These are phyloP conservation scores for Geodia barretti DNA, from an alignment of 37 sponge, comb jelly and placozoan species.

Conservation along the genomic window DNA sequence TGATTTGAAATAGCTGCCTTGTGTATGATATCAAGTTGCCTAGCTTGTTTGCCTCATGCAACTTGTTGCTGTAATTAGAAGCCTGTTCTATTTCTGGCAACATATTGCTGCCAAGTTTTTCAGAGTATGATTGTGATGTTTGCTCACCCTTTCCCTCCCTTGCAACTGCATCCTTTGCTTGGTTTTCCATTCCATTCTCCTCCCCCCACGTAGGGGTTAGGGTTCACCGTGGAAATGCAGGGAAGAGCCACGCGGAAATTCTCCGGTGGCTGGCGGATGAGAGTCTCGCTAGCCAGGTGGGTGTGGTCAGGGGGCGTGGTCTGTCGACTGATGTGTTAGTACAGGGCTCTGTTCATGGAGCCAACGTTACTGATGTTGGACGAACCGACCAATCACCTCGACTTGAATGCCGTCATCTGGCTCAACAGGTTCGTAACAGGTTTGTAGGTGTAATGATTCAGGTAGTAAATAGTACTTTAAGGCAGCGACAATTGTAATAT, in stretches of 20 bases:
- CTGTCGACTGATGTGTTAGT: background rate
- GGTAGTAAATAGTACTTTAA: too few relatives aligned
- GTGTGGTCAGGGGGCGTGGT: background rate
- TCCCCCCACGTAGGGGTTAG: slow-evolving; percentile 69
- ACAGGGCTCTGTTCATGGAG: slow-evolving; percentile 97
- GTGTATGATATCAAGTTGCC: too few relatives aligned
- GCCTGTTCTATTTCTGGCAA: too few relatives aligned
- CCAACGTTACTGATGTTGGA: slow-evolving; percentile 96
- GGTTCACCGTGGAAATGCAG: slow-evolving; percentile 97
- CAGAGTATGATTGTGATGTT: background rate
- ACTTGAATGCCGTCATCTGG: slow-evolving; percentile 99
- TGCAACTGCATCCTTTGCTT: background rate
- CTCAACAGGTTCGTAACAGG: slow-evolving; percentile 72
- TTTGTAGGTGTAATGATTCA: background rate
- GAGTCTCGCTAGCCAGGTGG: slow-evolving; percentile 97
- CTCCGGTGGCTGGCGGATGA: slow-evolving; percentile 99
- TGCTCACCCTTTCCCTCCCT: background rate
- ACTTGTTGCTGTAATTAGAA: too few relatives aligned
- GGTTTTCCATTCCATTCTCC: background rate
- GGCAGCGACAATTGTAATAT: too few relatives aligned
- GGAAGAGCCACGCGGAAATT: slow-evolving; percentile 88
- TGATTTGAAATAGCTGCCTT: too few relatives aligned
- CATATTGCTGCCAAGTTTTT: too few relatives aligned
- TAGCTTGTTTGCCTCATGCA: too few relatives aligned
- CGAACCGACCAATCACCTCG: slow-evolving; percentile 99